phyloP scores from a whole-genome alignment of 2,797 vertebrate genomes.

The Lateolabrax maculatus region DNA sequence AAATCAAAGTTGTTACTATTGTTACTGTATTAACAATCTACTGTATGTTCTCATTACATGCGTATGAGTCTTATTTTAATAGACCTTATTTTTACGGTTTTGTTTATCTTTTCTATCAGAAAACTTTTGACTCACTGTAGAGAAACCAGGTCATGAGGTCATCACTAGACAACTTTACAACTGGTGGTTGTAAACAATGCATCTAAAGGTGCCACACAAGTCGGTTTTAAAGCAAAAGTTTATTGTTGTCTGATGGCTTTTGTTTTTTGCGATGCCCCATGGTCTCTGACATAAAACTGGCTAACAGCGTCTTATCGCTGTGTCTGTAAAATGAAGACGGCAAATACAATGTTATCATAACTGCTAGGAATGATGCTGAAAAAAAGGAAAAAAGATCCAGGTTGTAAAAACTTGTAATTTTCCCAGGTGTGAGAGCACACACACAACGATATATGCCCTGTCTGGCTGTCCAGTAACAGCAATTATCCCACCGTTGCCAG shows the following conservation, averaged over 20 bases:
- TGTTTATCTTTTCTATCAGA: background rate
- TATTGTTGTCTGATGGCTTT: slow-evolving; percentile 29
- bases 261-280: slow-evolving; percentile 34
- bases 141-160: background rate
- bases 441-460: background rate
- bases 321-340: slow-evolving; percentile 21
- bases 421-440: slow-evolving; percentile 27
- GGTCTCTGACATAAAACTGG: slow-evolving; percentile 25
- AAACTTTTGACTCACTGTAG: background rate
- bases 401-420: slow-evolving; percentile 33
- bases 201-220: slow-evolving; percentile 10
- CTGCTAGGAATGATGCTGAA: background rate
- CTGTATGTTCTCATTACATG: background rate
- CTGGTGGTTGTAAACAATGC: too few relatives aligned
- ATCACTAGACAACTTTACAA: background rate
- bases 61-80: background rate
- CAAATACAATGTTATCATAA: slow-evolving; percentile 18
- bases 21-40: background rate
- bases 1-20: background rate
- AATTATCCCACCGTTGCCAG: slow-evolving; percentile 59
- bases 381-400: slow-evolving; percentile 19
- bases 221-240: slow-evolving; percentile 3
- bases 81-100: background rate
- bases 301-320: background rate
- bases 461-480: slow-evolving; percentile 39